A percentile compares a stretch with the other conserved stretches of the same genome.
Evolutionary conservation across 2,113 vertebrate genomes (phyloP).

Genomic region (Bubalus kerabau): DNA sequence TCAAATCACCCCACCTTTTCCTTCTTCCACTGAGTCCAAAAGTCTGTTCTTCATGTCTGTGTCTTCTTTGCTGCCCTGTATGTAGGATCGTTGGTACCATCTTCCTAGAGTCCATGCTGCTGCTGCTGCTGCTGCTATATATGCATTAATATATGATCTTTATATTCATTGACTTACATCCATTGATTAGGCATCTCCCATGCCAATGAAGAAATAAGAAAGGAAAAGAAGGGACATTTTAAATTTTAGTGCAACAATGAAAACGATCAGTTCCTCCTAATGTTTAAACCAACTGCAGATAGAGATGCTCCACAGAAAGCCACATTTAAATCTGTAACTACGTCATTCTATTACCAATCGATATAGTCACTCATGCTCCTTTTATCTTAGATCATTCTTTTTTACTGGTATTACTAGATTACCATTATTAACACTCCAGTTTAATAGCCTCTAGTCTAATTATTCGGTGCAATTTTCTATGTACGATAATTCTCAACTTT

Average conservation of each 20-base stretch:
- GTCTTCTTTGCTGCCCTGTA: background rate
- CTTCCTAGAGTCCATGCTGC: background rate
- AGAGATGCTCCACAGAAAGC: background rate
- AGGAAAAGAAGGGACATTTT: background rate
- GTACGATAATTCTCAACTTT: constrained; percentile 49
- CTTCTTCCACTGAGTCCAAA: background rate
- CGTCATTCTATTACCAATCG: background rate
- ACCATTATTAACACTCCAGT: constrained; percentile 32
- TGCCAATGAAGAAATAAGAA: background rate
- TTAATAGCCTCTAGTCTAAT: constrained; percentile 42
- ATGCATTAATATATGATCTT: background rate
- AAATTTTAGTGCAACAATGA: background rate
- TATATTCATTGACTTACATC: background rate
- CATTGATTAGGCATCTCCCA: background rate
- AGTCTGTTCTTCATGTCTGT: background rate
- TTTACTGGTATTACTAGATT: constrained; percentile 5
- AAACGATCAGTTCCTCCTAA: background rate
- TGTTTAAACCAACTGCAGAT: background rate
- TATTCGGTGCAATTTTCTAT: constrained; percentile 35
- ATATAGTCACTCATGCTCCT: background rate
- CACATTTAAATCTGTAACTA: background rate
- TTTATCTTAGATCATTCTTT: constrained; percentile 22
- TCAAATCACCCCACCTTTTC: background rate
- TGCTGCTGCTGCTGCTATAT: no score
- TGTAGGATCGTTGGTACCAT: accelerated